phyloP scores from a whole-genome alignment of 2,113 vertebrate species.

The Gallinago undulata region DNA sequence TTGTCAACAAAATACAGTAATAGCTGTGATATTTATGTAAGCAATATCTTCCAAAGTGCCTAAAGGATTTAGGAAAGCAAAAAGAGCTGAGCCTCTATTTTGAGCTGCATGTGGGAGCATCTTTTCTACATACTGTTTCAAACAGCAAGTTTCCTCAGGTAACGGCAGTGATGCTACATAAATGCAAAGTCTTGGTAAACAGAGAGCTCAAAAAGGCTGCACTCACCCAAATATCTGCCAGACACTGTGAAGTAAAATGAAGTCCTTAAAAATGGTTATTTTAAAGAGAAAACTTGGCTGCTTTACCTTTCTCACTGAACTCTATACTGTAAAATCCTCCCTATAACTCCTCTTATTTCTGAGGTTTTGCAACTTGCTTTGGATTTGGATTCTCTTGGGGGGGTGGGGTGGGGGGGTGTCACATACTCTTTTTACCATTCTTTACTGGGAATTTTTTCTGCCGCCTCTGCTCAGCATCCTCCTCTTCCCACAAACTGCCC shows the following conservation, averaged over 20 bases:
- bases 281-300: background rate
- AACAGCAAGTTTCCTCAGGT: background rate
- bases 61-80: background rate
- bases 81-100: background rate
- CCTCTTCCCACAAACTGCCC: background rate
- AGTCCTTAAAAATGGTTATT: background rate
- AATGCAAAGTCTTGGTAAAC: background rate
- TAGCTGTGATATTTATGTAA: conserved; percentile 14
- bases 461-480: background rate
- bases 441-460: background rate
- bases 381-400: background rate
- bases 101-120: background rate
- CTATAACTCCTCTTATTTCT: background rate
- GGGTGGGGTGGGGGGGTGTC: background rate
- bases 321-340: background rate
- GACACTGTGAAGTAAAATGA: background rate
- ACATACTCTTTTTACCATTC: background rate
- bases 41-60: background rate
- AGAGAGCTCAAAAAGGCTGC: background rate
- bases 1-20: conserved; percentile 7
- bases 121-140: background rate
- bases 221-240: background rate
- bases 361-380: background rate
- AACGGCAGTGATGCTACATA: accelerated
- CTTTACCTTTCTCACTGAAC: background rate